Base-by-base conservation (phyloP, 2,888 invertebrate genomes). In the Hybos culiciformis region DNA sequence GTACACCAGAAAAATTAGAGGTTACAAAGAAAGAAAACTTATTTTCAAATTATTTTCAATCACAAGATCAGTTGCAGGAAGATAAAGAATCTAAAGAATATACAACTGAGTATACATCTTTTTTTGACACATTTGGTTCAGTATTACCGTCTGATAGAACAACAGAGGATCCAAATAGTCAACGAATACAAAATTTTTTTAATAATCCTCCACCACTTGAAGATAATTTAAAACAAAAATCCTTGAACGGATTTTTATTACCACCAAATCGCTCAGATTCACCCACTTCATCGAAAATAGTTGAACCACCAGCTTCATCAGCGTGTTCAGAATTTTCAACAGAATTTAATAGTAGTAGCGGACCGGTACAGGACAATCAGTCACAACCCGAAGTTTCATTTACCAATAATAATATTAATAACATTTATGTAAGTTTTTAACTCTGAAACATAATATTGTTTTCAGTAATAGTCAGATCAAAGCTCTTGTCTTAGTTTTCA, bases 161-260 rank as follows among this genome's bases (percentile, higher is more conserved):
- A 39, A 41, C 14, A 11, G 53, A 53, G 42, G 52, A 52, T 11
- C 45, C 47, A 1, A 49, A 49, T 32, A 43, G 62, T 49, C 62
- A 62, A 36, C 57, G 58, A 17, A 62, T 66, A 38, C 64, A 64
- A 44, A 61, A 63, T 51, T 66, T 66, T 47, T 66, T 66, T 46
- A 66, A 65, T 43, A 63, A 66, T 58, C 64, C 66, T 15, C 65
- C 65, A 37, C 55, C 59, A 18, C 61, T 63, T 44, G 59, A 59
- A 42, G 62, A 17, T 39, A 62, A 43, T 38, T 38, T 19, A 21
- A 41, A 41, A 32, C 17, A 31, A 9, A 36, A 36, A 21, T 8
- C n/a, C n/a, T 18, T 36, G n/a, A 36, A 29, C 23, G 53, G 54
- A 1, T 53, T 53, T 3, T 56, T 56, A 33, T 55, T 52, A 36